phyloP scores from a whole-genome alignment of 2,888 invertebrate genomes.

The Pyrochroa serraticornis region DNA sequence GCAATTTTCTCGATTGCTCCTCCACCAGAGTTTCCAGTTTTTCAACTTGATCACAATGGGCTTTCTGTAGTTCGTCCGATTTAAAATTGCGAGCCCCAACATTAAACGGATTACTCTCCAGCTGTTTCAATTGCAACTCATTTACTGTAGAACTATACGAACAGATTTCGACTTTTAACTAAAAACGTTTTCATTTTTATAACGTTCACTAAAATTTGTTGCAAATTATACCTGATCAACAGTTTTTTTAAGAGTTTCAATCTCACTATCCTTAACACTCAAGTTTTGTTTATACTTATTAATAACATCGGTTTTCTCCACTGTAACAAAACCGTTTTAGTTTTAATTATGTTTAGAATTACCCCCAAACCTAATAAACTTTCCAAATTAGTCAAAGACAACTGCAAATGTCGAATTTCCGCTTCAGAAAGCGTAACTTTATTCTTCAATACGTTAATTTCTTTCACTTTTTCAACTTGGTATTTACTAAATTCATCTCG shows the following conservation, averaged over 20 bases:
- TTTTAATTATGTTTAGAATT: background rate
- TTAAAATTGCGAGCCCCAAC: slow-evolving; percentile 39
- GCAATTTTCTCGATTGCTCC: slow-evolving; percentile 37
- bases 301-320: slow-evolving; percentile 40
- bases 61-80: slow-evolving; percentile 44
- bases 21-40: slow-evolving; percentile 42
- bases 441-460: slow-evolving; percentile 41
- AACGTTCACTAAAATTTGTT: slow-evolving; percentile 14
- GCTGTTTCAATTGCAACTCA: slow-evolving; percentile 44
- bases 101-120: slow-evolving; percentile 43
- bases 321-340: slow-evolving; percentile 33
- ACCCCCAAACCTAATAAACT: slow-evolving; percentile 39
- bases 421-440: slow-evolving; percentile 43
- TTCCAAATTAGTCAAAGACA: slow-evolving; percentile 43
- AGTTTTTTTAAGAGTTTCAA: slow-evolving; percentile 33
- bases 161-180: slow-evolving; percentile 37
- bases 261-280: slow-evolving; percentile 33
- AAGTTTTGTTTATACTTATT: slow-evolving; percentile 34
- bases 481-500: slow-evolving; percentile 41
- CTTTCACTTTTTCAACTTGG: slow-evolving; percentile 36
- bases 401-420: slow-evolving; percentile 44
- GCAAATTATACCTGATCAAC: slow-evolving; percentile 34
- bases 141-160: slow-evolving; percentile 43
- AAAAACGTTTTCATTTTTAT: slow-evolving; percentile 19
- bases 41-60: slow-evolving; percentile 41